Conservation (phyloP, 2,113 vertebrate species). For the Phylloscopus trochiloides region DNA sequence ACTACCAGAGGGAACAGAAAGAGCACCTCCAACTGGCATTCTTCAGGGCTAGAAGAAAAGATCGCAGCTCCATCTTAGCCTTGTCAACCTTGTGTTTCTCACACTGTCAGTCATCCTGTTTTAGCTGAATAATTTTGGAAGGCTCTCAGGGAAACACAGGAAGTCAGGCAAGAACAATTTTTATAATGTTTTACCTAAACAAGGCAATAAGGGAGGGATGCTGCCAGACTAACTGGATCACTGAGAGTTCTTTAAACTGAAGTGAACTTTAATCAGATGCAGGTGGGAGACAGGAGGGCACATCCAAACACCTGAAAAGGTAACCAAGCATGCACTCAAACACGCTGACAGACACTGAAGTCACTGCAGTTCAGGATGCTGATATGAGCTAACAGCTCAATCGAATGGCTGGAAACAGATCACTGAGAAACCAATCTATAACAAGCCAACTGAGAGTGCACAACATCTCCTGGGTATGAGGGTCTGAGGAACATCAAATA, state of each 20-base stretch:
- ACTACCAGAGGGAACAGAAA: neutral
- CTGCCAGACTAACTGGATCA: constrained; percentile 20
- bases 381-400: neutral
- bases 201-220: constrained; percentile 30
- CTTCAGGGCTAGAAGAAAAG: neutral
- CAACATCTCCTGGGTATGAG: neutral
- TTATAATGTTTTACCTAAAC: constrained; percentile 58
- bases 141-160: constrained; percentile 41
- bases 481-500: neutral
- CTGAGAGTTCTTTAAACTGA: neutral
- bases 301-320: neutral
- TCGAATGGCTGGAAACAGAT: neutral
- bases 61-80: constrained; percentile 11
- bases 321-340: neutral
- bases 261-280: neutral
- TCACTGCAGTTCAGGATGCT: neutral
- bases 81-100: constrained; percentile 56
- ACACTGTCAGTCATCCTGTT: constrained; percentile 60
- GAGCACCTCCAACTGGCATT: constrained; percentile 31
- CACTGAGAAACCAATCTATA: neutral
- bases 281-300: neutral
- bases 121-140: constrained; percentile 63
- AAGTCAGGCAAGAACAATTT: constrained; percentile 51
- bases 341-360: neutral
- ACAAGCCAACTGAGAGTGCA: neutral